Conservation (phyloP, 2,797 vertebrate genomes). For the Tragopan temminckii region DNA sequence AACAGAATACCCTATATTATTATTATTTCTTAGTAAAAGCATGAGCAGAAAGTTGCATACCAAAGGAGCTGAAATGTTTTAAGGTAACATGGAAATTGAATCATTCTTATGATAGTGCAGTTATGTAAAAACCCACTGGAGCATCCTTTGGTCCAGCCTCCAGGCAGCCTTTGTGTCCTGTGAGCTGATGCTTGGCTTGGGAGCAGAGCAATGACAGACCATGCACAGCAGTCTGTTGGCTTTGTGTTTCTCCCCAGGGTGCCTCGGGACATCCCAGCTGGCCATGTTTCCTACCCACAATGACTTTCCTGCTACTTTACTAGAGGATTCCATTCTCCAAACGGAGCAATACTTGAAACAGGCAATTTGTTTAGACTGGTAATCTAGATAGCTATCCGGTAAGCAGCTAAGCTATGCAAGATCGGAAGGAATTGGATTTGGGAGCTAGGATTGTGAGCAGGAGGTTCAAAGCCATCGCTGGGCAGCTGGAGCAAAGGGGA, state of each 20-base stretch:
- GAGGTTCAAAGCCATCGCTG: neutral
- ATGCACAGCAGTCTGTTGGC: neutral
- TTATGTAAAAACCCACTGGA: neutral
- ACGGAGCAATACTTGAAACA: neutral
- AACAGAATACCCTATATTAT: neutral
- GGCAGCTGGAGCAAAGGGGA: rapidly evolving
- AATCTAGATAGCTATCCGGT: neutral
- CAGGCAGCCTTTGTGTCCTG: neutral
- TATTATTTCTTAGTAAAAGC: neutral
- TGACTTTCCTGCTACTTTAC: neutral
- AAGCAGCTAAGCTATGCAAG: neutral
- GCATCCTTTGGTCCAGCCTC: neutral
- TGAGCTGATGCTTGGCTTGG: neutral
- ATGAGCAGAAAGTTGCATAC: neutral
- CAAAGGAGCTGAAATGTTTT: neutral
- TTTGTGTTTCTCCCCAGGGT: rapidly evolving
- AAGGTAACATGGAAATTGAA: neutral
- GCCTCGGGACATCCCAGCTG: neutral
- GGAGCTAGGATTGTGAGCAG: neutral
- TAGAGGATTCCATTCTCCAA: neutral
- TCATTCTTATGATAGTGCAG: neutral
- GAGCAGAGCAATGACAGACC: neutral
- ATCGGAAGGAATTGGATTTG: neutral
- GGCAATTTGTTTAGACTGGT: neutral
- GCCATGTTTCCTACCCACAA: rapidly evolving